phyloP scores from a whole-genome alignment of 2,888 invertebrate genomes.

The Hyposoter dolosus region DNA sequence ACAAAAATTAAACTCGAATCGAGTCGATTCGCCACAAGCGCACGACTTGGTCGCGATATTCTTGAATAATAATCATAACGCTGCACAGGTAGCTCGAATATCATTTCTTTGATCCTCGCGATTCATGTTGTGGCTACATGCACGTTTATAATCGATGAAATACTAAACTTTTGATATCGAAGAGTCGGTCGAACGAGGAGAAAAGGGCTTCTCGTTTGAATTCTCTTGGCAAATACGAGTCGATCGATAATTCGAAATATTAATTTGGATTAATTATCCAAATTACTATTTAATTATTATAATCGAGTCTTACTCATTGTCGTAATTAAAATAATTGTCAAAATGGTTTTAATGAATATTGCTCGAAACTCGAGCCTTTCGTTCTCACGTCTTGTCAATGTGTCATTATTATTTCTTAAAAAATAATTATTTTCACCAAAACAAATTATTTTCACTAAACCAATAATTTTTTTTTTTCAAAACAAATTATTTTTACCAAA shows the following conservation, averaged over 20 bases:
- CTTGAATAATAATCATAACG: slow-evolving; percentile 20
- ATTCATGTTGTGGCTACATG: slow-evolving; percentile 17
- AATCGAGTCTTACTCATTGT: too few relatives aligned
- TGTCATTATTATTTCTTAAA: too few relatives aligned
- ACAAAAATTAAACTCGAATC: not conserved
- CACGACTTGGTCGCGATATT: not conserved
- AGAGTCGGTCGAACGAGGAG: not conserved
- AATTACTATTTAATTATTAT: too few relatives aligned
- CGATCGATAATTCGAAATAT: too few relatives aligned
- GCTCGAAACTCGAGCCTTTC: not conserved
- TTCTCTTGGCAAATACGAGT: not conserved
- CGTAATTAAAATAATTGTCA: not conserved
- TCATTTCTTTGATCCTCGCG: slow-evolving; percentile 14
- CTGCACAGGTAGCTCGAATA: not conserved
- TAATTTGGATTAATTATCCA: too few relatives aligned
- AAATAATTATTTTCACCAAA: too few relatives aligned
- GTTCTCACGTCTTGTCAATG: slow-evolving; percentile 8
- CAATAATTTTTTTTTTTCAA: too few relatives aligned
- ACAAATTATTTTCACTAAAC: too few relatives aligned
- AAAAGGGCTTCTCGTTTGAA: not conserved
- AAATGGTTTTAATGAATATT: not conserved
- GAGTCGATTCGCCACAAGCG: not conserved
- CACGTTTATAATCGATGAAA: slow-evolving; percentile 28
- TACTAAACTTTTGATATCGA: slow-evolving; percentile 22
- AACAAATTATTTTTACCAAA: too few relatives aligned